Conservation (phyloP, 1,140 invertebrate species). For the Drosophila kanapiae region DNA sequence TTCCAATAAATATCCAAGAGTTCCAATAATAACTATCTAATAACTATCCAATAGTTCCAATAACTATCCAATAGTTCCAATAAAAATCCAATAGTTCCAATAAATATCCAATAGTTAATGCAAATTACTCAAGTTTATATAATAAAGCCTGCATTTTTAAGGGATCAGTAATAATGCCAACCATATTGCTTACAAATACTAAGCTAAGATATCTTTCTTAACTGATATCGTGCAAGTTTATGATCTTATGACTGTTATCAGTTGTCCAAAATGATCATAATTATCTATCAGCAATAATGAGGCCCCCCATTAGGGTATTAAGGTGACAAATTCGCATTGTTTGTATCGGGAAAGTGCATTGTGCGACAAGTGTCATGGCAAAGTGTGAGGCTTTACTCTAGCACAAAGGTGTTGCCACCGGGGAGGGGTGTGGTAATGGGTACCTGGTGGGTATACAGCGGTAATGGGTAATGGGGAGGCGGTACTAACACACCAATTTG, state of each 20-base stretch:
- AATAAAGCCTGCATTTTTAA: too few relatives aligned
- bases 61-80: neutral
- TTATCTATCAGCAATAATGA: too few relatives aligned
- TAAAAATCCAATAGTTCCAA: neutral
- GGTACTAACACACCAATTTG: conserved; percentile 38
- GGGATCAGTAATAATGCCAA: too few relatives aligned
- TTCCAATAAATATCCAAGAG: neutral
- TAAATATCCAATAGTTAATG: neutral
- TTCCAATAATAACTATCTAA: too few relatives aligned
- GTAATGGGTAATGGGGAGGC: conserved; percentile 10
- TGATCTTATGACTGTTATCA: neutral
- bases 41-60: neutral
- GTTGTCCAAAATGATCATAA: neutral
- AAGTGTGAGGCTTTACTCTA: conserved; percentile 12
- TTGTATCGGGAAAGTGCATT: conserved; percentile 5
- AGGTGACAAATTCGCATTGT: conserved; percentile 22
- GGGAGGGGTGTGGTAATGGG: neutral
- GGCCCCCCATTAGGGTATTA: too few relatives aligned
- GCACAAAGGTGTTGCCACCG: conserved; percentile 5
- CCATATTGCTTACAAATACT: too few relatives aligned
- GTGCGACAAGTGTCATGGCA: conserved; percentile 1
- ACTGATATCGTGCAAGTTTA: neutral
- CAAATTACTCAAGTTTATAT: too few relatives aligned
- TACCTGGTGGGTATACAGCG: neutral
- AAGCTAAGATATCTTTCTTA: neutral